A percentile compares a stretch with the other conserved stretches of the same genome.
Evolutionary conservation across 2,113 vertebrate species (phyloP).

Genomic region (Mormoops blainvillei): DNA sequence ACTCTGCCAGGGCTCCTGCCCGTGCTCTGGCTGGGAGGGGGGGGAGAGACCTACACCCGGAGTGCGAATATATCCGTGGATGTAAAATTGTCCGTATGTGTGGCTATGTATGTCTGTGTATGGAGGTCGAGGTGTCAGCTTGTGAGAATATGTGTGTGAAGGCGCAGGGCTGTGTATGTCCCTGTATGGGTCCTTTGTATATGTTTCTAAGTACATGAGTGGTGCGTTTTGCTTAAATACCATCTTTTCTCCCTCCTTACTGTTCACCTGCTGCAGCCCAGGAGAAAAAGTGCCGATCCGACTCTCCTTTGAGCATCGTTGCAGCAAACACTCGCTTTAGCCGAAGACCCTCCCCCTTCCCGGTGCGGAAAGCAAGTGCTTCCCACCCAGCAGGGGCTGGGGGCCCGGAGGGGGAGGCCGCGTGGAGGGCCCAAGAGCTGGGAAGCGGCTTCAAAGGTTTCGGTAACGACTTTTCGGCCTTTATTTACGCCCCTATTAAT

Average conservation of each 20-base stretch:
- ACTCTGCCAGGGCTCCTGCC: fast-evolving
- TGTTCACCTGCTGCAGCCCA: not conserved
- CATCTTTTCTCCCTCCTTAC: not conserved
- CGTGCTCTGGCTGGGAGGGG: not conserved
- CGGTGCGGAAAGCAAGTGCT: not conserved
- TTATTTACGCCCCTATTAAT: conserved; percentile 88
- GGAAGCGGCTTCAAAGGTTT: conserved; percentile 82
- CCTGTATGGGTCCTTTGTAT: fast-evolving
- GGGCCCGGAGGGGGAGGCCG: not conserved
- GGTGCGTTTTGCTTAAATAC: not conserved
- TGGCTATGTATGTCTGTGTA: not conserved
- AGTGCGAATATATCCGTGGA: not conserved
- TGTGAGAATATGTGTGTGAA: not conserved
- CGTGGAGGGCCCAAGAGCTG: conserved; percentile 58
- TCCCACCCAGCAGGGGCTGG: not conserved
- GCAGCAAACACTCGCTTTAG: not conserved
- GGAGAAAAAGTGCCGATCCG: not conserved
- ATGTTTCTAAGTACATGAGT: not conserved
- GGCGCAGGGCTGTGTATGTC: not conserved
- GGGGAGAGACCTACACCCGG: not conserved
- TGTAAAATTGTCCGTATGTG: not conserved
- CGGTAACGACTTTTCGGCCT: conserved; percentile 80
- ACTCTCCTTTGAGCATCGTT: fast-evolving
- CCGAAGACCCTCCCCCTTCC: not conserved
- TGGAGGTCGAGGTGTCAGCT: not conserved